Evolutionary conservation across 2,797 vertebrate species (phyloP), one percentile per base, ranked within the genome.

Genomic region (Pelobates cultripes): DNA sequence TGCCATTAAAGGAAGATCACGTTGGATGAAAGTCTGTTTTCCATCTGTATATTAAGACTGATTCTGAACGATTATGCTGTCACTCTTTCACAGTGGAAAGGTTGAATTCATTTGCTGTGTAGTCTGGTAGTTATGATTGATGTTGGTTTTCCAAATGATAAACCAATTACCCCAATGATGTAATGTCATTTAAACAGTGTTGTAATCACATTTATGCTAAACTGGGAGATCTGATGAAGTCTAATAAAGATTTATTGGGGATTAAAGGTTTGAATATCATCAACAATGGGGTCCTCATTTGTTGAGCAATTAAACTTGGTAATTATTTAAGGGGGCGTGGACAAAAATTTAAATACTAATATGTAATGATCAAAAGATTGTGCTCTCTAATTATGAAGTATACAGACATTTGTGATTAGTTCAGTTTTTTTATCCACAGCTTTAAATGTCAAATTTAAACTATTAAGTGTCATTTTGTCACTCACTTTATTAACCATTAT

Each of bases 151-250:
- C 92, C 94, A 96, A 97, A 97, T 96, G 96, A 97, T 98, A 97
- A 98, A 98, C 96, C 97, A 97, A 98, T 98, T 97, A 98, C 95
- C 94, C 93, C 91, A 87, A 96, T 98, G 97, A 98, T 97, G 96
- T 97, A 97, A 97, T 97, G 96, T 96, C 96, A 97, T 97, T 97
- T 97, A 97, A 97, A 97, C 96, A 97, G 96, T 94, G 94, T 95
- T 94, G 94, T 97, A 98, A 99, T 97, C 96, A 95, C 93, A 97
- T 97, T 97, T 96, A 94, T 96, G 94, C 96, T 95, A 92, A 96
- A 97, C 94, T 95, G 94, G 93, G 95, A 96, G 92, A 95, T 92
- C 93, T 92, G 96, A 96, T 96, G 96, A 96, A 94, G 94, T 94
- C 93, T 97, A 97, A 98, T 97, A 95, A 97, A 97, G 96, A 98